phyloP scores from a whole-genome alignment of 30 jellyfish, hydroid and myxozoan genomes.

The Pseudorhiza aurosa region DNA sequence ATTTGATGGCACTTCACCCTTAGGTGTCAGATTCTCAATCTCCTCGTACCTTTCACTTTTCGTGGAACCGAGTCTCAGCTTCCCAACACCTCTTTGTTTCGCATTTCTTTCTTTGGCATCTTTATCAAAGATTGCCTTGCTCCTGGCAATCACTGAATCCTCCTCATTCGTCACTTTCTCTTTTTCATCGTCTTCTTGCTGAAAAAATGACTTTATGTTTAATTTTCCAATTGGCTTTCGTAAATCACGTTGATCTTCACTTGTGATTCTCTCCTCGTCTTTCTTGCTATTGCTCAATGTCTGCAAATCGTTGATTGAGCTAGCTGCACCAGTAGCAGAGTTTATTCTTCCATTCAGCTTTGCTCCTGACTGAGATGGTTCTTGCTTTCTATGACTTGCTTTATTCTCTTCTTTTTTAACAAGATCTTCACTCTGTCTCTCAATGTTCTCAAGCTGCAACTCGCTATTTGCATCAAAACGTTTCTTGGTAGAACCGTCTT shows the following conservation, averaged over 20 bases:
- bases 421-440: neutral
- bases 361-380: too few relatives aligned
- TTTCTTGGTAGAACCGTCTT: too few relatives aligned
- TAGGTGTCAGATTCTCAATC: conserved; percentile 33
- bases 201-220: conserved; percentile 17
- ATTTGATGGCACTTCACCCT: conserved; percentile 62
- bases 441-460: neutral
- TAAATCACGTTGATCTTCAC: too few relatives aligned
- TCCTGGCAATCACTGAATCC: conserved; percentile 42
- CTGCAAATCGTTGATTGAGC: neutral
- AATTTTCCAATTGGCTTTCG: conserved; percentile 27
- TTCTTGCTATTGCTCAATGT: neutral
- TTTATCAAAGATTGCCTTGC: conserved; percentile 54
- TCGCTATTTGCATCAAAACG: neutral
- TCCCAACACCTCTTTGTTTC: conserved; percentile 38
- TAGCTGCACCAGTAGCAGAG: too few relatives aligned
- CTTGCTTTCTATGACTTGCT: too few relatives aligned
- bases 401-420: neutral
- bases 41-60: conserved; percentile 59
- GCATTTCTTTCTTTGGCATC: neutral
- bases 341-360: too few relatives aligned
- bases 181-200: neutral
- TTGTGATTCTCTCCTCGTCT: neutral
- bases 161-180: neutral
- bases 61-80: conserved; percentile 28